phyloP scores from a whole-genome alignment of 2,797 vertebrate genomes.

The Hapalemur alaotrensis region DNA sequence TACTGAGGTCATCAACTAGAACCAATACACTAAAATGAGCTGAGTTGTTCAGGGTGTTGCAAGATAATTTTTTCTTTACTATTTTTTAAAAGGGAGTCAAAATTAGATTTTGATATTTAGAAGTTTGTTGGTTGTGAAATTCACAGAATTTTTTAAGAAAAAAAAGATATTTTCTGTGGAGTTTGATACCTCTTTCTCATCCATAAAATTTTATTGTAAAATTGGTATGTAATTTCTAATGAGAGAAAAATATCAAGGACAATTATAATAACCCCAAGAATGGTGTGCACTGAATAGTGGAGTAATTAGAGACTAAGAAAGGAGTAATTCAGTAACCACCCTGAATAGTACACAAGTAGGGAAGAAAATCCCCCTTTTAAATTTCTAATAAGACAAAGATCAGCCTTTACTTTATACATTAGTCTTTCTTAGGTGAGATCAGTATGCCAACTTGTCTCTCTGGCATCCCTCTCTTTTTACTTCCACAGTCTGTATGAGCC shows the following conservation, averaged over 20 bases:
- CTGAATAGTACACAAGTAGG: neutral
- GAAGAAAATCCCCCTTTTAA: neutral
- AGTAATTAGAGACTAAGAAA: neutral
- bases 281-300: neutral
- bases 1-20: neutral
- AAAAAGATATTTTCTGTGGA: neutral
- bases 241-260: neutral
- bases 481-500: neutral
- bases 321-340: no score
- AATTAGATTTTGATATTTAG: conserved; percentile 11
- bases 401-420: neutral
- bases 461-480: neutral
- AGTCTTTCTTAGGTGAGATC: neutral
- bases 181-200: neutral
- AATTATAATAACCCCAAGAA: neutral
- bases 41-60: neutral
- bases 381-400: neutral
- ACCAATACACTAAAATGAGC: neutral
- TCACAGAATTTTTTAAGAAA: neutral
- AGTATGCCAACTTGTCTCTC: neutral
- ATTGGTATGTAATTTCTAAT: neutral
- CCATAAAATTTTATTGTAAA: neutral
- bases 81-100: neutral
- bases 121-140: neutral
- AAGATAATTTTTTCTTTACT: neutral